These are phyloP conservation scores for Nothoprocta perdicaria DNA, from an alignment of 2,113 vertebrate genomes.

Conservation along the genomic window DNA sequence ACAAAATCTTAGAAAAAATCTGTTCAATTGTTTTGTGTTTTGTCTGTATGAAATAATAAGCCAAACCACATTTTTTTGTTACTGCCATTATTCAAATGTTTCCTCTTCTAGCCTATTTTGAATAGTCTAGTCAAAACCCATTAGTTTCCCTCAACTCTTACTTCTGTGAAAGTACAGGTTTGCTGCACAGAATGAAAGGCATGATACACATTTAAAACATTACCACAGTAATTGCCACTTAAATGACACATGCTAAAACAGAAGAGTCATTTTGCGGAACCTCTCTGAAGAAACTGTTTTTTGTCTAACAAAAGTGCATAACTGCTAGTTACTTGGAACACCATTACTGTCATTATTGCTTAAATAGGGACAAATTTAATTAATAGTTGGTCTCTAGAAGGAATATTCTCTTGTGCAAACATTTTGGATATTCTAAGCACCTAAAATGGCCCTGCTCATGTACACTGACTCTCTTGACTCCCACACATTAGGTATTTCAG, in stretches of 20 bases:
- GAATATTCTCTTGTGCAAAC: background rate
- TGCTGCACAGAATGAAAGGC: background rate
- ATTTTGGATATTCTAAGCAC: background rate
- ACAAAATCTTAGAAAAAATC: background rate
- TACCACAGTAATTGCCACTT: slow-evolving; percentile 19
- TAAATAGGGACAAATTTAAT: slow-evolving; percentile 26
- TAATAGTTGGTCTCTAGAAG: background rate
- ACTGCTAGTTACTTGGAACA: background rate
- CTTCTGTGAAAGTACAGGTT: background rate
- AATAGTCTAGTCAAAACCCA: slow-evolving; percentile 14
- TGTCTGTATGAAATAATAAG: background rate
- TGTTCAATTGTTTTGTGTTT: background rate
- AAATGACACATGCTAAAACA: slow-evolving; percentile 23
- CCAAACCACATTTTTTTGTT: background rate
- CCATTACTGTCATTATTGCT: background rate
- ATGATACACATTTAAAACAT: slow-evolving; percentile 5
- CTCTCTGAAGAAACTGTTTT: background rate
- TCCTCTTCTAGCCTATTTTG: background rate
- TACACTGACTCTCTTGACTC: no score
- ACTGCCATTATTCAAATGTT: background rate
- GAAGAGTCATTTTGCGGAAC: slow-evolving; percentile 17
- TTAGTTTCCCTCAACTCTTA: background rate
- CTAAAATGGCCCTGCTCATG: background rate
- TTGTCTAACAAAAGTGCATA: slow-evolving; percentile 43
- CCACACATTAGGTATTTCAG: background rate